phyloP scores from a whole-genome alignment of 2,888 invertebrate genomes.

The Amblyteles armatorius region DNA sequence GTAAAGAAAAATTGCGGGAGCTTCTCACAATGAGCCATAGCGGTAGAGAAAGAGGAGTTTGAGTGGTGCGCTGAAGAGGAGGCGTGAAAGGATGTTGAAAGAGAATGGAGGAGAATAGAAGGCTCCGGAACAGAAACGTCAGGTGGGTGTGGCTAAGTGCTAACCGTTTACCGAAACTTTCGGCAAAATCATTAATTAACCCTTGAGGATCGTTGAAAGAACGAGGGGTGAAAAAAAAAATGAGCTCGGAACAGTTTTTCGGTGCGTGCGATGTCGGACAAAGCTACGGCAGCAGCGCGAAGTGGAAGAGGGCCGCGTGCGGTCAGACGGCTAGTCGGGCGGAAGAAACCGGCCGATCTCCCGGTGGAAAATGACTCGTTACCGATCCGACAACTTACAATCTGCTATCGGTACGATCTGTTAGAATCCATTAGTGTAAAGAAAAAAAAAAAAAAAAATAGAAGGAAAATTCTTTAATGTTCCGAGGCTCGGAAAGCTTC shows the following conservation, averaged over 20 bases:
- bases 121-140: constrained; percentile 12
- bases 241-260: constrained; percentile 1
- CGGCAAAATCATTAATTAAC: constrained; percentile 55
- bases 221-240: neutral
- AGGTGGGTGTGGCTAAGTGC: constrained; percentile 51
- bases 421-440: neutral
- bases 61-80: constrained; percentile 25
- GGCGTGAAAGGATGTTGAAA: neutral
- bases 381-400: neutral
- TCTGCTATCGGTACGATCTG: no score
- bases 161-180: constrained; percentile 52
- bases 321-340: constrained; percentile 15
- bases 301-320: constrained; percentile 28
- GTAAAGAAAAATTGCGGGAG: constrained; percentile 48
- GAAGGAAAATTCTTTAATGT: neutral
- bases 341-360: neutral
- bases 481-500: constrained; percentile 3
- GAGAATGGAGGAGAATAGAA: constrained; percentile 39
- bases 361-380: neutral
- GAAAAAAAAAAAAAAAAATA: neutral
- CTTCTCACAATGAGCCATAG: constrained; percentile 50
- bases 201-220: constrained; percentile 38
- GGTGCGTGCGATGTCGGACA: neutral
- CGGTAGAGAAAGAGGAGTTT: constrained; percentile 53
- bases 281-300: neutral